Conservation (phyloP, 2,888 invertebrate species). For the Eumacrocentrus americanus region DNA sequence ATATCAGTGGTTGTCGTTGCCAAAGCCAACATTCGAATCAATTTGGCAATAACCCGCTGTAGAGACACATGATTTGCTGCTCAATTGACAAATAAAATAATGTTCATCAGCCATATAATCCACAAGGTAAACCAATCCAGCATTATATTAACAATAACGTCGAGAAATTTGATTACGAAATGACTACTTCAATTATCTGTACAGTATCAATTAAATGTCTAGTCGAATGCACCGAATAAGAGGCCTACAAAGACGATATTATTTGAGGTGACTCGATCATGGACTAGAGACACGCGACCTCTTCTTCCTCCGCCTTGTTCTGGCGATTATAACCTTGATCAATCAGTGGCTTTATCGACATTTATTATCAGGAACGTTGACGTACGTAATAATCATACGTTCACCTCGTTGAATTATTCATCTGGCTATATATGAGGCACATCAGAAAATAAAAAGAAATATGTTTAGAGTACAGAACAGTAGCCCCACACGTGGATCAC, state of each 20-base stretch:
- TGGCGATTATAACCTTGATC: neutral
- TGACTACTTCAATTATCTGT: no score
- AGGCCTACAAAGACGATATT: neutral
- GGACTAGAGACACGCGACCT: neutral
- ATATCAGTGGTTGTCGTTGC: slow-evolving; percentile 25
- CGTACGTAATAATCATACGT: neutral
- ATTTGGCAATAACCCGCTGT: slow-evolving; percentile 41
- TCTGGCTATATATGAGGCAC: no score
- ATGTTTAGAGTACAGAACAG: no score
- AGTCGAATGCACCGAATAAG: neutral
- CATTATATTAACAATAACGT: no score
- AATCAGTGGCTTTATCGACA: neutral
- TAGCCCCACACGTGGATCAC: no score
- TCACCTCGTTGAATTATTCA: no score
- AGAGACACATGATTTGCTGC: no score
- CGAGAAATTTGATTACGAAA: no score
- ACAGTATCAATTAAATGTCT: neutral
- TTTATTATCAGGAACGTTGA: neutral
- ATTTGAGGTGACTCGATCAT: neutral
- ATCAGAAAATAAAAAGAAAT: no score
- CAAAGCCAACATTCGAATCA: slow-evolving; percentile 50
- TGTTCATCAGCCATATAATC: no score
- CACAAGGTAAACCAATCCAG: no score
- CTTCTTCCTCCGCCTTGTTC: neutral
- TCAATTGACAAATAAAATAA: no score